Base-by-base conservation (phyloP, 2,888 invertebrate species). In the Notodromas monacha region DNA sequence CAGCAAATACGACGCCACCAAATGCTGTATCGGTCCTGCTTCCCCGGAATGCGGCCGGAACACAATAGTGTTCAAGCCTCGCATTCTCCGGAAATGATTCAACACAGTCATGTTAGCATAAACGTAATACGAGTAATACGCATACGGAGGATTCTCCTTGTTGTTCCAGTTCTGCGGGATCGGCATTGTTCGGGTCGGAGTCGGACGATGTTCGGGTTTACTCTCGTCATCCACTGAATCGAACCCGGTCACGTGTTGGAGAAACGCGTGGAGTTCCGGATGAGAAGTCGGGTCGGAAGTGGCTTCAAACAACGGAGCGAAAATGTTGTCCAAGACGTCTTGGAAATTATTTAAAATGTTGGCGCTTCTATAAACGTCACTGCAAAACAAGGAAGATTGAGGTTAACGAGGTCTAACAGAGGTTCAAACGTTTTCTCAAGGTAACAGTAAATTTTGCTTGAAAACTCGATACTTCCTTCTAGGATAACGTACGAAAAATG, bases 161-260 rank as follows among this genome's bases (percentile, higher is more conserved):
- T 69, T 68, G 15, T 57, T 63, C 86, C 92, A 96, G 32, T 66
- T 55, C 34, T 61, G 65, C 1, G 96, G 96, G 6, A 63, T 56
- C 29, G 61, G 60, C 32, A 42, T 68, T 65, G 45, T 74, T 67
- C 39, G 63, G 61, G 56, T 84, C 72, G 54, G 89, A 61, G 44
- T 72, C 50, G 38, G 77, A 6, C 5, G 74, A 56, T 81, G 76
- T 52, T 96, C 96, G 0, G 89, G 81, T 52, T 96, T 99, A 30
- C 84, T 84, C 52, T 99, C 96, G 48, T 99, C 96, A 47, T 99
- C 96, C 29, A 96, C 96, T 11, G 86, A 89, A 57, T 96, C 96
- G 48, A 96, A 77, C 2, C 89, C 96, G 44, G 46, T 52, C 47
- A 65, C 64, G 45, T 63, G 59, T 46, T 61, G 58, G 3, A 68